Evolutionary conservation across 2,888 invertebrate genomes (phyloP), one percentile per base, ranked within the genome.

Genomic region (Xylota segnis): DNA sequence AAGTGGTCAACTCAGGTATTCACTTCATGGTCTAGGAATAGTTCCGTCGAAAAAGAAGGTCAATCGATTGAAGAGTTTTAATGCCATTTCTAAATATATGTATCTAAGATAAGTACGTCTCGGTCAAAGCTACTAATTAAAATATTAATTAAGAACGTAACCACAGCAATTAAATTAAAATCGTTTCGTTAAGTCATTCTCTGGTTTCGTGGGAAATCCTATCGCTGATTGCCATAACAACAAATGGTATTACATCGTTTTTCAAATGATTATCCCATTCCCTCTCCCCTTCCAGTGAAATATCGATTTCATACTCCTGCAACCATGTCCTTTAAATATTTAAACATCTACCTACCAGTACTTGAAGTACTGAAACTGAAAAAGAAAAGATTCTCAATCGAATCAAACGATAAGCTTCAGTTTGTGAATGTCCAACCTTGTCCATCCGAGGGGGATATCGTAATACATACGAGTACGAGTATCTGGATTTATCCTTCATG

Each of bases 401-500:
- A 37, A 37, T 10, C 37, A 7, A 10, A 37, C 3, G 10, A 2
- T 10, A 7, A 37, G 10, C 10, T 37, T 10, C 10, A 4, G 37
- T 9, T 37, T 34, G 34, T 34, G 9, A 2, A 9, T 34, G 5
- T 9, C 37, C 10, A 37, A 7, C 37, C 10, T 3, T 37, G 37
- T 37, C 10, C 37, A 9, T 10, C 3, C 10, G 9, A 9, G 0
- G 12, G 37, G 12, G 37, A 10, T 32, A 32, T 32, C 29, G 3
- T 29, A 5, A 29, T 29, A 29, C 29, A 29, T 29, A 29, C 32
- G 5, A 32, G 32, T 5, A 32, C 6, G 6, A 6, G 6, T 5
- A 32, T 5, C 32, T 6, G 32, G 27, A 58, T 34, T 59, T 34
- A 23, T 37, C 37, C 27, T 27, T 27, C 59, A 47, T 47, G 47